Evolutionary conservation across 2,888 invertebrate species (phyloP).

Genomic region (Hemaris fuciformis): DNA sequence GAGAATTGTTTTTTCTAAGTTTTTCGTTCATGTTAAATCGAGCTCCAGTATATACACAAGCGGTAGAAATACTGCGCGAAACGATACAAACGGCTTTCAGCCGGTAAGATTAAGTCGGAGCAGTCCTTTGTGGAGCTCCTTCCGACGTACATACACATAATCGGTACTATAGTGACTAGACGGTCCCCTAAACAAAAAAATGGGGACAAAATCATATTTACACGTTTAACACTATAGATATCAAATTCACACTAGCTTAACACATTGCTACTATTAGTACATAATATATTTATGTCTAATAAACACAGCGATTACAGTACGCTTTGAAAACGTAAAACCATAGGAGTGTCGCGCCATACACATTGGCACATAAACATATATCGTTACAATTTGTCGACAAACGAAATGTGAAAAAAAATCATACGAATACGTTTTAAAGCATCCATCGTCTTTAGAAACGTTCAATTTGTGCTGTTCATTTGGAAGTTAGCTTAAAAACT

Average conservation of each 20-base stretch:
- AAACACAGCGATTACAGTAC: constrained; percentile 44
- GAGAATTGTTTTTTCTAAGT: constrained; percentile 19
- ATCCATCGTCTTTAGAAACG: constrained; percentile 43
- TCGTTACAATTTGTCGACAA: constrained; percentile 28
- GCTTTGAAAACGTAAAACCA: constrained; percentile 46
- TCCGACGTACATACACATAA: constrained; percentile 27
- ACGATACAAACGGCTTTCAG: constrained; percentile 45
- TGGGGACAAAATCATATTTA: constrained; percentile 63
- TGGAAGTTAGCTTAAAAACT: constrained; percentile 66
- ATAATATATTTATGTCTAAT: constrained; percentile 35
- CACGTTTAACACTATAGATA: constrained; percentile 63
- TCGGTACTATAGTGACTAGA: constrained; percentile 74
- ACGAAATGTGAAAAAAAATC: constrained; percentile 64
- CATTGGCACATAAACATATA: constrained; percentile 52
- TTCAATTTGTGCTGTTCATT: constrained; percentile 69
- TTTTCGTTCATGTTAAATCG: constrained; percentile 26
- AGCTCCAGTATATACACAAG: constrained; percentile 58
- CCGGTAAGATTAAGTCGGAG: constrained; percentile 32
- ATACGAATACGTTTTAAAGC: constrained; percentile 52
- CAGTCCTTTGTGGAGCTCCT: constrained; percentile 10
- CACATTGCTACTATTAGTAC: constrained; percentile 45
- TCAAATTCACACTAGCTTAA: constrained; percentile 69
- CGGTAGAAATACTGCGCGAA: constrained; percentile 57
- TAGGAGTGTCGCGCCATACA: constrained; percentile 37
- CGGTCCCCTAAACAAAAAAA: constrained; percentile 46